Percentiles rank a stretch among this genome's conserved stretches.
These are phyloP conservation scores for Aradophagus sp. DNA, from an alignment of 1,140 invertebrate genomes.

Conservation along the genomic window DNA sequence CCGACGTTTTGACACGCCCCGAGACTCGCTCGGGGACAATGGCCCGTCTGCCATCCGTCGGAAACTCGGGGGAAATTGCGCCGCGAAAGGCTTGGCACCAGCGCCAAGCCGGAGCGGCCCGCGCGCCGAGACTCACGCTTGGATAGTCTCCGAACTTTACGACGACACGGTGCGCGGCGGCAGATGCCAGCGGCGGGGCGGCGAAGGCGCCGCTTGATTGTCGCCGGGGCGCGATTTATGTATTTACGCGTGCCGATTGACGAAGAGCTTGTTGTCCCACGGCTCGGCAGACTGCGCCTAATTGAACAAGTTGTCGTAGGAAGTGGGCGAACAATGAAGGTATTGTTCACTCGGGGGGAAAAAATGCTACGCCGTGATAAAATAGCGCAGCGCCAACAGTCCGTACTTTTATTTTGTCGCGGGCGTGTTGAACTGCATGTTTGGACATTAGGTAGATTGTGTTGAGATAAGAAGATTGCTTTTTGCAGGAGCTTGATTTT, in stretches of 20 bases:
- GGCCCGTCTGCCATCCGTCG: constrained; percentile 40
- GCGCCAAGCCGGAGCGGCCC: constrained; percentile 14
- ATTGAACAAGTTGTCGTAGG: neutral
- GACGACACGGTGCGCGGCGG: constrained; percentile 3
- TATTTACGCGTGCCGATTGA: constrained; percentile 9
- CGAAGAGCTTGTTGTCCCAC: neutral
- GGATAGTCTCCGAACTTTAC: constrained; percentile 10
- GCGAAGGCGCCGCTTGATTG: too few species aligned
- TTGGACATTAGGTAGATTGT: too few species aligned
- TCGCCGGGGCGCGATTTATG: constrained; percentile 1
- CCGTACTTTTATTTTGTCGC: too few species aligned
- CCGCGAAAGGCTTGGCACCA: constrained; percentile 43
- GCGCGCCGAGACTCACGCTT: constrained; percentile 12
- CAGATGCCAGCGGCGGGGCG: neutral
- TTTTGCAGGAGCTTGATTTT: too few species aligned
- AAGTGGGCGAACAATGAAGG: too few species aligned
- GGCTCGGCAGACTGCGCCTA: neutral
- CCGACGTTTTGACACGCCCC: constrained; percentile 38
- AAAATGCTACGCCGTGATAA: too few species aligned
- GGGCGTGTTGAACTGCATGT: too few species aligned
- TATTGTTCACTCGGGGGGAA: too few species aligned
- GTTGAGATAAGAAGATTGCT: too few species aligned
- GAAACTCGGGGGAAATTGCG: constrained; percentile 50
- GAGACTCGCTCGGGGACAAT: constrained; percentile 44
- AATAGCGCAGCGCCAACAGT: too few species aligned